Evolutionary conservation across 2,888 invertebrate species (phyloP), one percentile per base, ranked within the genome.

Genomic region (Megaustenia siamemsis): DNA sequence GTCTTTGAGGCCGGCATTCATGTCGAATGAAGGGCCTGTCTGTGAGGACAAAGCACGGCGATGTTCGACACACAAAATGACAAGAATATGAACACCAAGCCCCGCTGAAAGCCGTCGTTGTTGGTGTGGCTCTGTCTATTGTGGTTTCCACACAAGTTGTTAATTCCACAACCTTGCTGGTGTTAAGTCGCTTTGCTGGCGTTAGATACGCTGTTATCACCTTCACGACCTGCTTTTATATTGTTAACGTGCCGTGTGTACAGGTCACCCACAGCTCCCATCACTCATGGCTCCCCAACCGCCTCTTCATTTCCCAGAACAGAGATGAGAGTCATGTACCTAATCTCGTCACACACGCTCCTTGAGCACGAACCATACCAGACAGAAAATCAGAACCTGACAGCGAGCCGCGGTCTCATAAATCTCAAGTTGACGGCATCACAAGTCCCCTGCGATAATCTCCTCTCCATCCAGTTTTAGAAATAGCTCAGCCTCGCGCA

Each of bases 301-400:
- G 8, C 38, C 21, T 5, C 69, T 40, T 75, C 45, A 21, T 45
- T 18, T 53, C 32, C n/a, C 28, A 35, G 32, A 49, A 49, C 75
- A 43, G 18, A n/a, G 32, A 66, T 32, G 8, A 28, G 56, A 56
- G 56, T 76, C 76, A 76, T 56, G 18, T 56, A 56, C 21, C 53
- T 56, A 76, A 76, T 76, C 76, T 53, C 28, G 24, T 76, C 38
- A 35, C 56, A 10, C 53, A 38, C 56, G 76, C 56, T 4, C 38
- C 56, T 5, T 76, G 53, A 53, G 38, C 53, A 56, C 53, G 38
- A 76, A 38, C 38, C 35, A 56, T 53, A 35, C 35, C 28, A 18
- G 32, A 5, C 1, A 38, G 32, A 53, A 76, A 56, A 38, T 21
- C 35, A 32, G 73, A 53, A 35, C 21, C 76, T 12, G 21, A 8